Conservation (phyloP, 2,797 vertebrate genomes). For the Phoxinus dragarum region DNA sequence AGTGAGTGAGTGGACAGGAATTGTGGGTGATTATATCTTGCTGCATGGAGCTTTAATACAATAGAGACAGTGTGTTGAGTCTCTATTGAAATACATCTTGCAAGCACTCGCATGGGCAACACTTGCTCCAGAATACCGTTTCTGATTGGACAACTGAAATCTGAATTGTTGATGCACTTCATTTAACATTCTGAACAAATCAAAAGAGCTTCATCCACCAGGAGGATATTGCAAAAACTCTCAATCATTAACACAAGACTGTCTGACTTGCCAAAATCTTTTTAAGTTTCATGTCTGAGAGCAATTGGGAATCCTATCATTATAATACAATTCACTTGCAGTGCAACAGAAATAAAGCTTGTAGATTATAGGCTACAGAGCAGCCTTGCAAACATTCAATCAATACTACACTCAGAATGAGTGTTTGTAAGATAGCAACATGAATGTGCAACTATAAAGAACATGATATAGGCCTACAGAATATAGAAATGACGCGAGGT, state of each 20-base stretch:
- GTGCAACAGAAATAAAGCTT: not conserved
- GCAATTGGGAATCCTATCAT: conserved; percentile 3
- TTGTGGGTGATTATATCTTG: conserved; percentile 37
- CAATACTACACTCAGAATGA: conserved; percentile 16
- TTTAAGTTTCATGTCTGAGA: not conserved
- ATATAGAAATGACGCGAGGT: not conserved
- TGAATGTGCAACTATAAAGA: conserved; percentile 11
- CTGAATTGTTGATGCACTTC: conserved; percentile 20
- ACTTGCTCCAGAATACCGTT: not conserved
- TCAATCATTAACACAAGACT: not conserved
- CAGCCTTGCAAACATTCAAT: not conserved
- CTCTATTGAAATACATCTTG: not conserved
- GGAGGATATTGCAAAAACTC: not conserved
- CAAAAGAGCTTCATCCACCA: not conserved
- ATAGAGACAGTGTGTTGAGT: conserved; percentile 11
- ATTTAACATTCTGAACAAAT: conserved; percentile 32
- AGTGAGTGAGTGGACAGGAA: conserved; percentile 6
- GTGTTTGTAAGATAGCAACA: not conserved
- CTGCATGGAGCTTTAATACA: conserved; percentile 25
- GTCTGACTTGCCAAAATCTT: not conserved
- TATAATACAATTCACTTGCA: not conserved
- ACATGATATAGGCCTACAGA: not conserved
- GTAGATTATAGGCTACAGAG: conserved; percentile 5
- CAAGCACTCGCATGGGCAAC: not conserved
- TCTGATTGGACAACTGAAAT: conserved; percentile 27